Conservation (phyloP, 1,140 invertebrate species). For the Cotesia chilonis region DNA sequence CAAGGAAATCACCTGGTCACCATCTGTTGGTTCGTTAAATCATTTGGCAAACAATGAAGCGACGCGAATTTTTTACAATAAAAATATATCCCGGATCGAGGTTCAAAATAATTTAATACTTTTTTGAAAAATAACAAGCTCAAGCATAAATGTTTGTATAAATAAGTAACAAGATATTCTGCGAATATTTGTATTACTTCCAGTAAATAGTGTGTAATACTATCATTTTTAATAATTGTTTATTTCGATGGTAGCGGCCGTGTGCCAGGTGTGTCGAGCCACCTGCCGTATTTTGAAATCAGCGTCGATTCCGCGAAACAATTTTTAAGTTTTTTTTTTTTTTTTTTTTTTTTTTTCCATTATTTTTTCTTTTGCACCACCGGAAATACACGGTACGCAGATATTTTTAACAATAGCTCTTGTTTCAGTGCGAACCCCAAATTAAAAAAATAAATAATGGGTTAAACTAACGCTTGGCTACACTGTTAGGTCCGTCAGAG, state of each 20-base stretch:
- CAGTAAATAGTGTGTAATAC: too few species aligned
- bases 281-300: slow-evolving; percentile 26
- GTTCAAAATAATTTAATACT: too few species aligned
- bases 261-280: slow-evolving; percentile 34
- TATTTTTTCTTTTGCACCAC: not conserved
- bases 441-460: slow-evolving; percentile 2
- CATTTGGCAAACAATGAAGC: not conserved
- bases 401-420: too few species aligned
- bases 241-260: not conserved
- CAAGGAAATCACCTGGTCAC: slow-evolving; percentile 51
- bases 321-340: not conserved
- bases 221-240: too few species aligned
- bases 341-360: too few species aligned
- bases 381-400: not conserved
- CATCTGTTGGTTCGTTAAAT: slow-evolving; percentile 47
- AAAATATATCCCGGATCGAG: not conserved
- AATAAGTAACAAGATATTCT: too few species aligned
- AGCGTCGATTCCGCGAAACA: slow-evolving; percentile 11
- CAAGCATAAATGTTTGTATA: too few species aligned
- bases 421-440: too few species aligned
- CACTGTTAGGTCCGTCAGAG: too few species aligned
- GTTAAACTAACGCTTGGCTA: not conserved
- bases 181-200: too few species aligned
- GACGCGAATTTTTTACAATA: not conserved
- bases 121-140: too few species aligned